Conservation (phyloP, 37 sponge, comb jelly and placozoan genomes). For the Petrosia ficiformis region DNA sequence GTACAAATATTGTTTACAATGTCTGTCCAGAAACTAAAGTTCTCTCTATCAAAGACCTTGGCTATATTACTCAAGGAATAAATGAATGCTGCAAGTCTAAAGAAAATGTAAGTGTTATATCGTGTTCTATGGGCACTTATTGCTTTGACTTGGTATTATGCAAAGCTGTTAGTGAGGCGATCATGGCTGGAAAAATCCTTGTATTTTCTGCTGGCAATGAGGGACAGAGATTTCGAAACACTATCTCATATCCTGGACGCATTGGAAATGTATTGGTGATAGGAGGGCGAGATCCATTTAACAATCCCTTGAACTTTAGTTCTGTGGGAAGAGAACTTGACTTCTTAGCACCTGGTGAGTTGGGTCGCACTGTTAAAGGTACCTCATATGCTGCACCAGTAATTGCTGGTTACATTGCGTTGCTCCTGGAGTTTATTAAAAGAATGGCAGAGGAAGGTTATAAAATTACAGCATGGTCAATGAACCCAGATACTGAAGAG, state of each 20-base stretch:
- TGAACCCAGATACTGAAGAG: neutral
- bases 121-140: neutral
- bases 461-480: neutral
- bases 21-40: neutral
- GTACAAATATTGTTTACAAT: neutral
- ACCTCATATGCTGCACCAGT: neutral
- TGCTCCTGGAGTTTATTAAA: neutral
- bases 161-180: neutral
- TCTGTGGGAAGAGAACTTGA: neutral
- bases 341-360: neutral
- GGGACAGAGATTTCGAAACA: conserved; percentile 9
- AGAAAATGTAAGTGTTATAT: neutral
- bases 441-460: neutral
- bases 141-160: neutral
- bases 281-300: conserved; percentile 1
- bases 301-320: neutral
- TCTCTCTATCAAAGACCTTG: neutral
- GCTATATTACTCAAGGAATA: neutral
- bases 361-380: neutral
- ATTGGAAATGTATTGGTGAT: conserved; percentile 6
- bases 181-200: neutral
- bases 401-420: neutral
- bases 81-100: neutral
- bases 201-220: conserved; percentile 9
- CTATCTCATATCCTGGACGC: conserved; percentile 4